Conservation (phyloP, 2,113 vertebrate species). For the Clupea harengus region DNA sequence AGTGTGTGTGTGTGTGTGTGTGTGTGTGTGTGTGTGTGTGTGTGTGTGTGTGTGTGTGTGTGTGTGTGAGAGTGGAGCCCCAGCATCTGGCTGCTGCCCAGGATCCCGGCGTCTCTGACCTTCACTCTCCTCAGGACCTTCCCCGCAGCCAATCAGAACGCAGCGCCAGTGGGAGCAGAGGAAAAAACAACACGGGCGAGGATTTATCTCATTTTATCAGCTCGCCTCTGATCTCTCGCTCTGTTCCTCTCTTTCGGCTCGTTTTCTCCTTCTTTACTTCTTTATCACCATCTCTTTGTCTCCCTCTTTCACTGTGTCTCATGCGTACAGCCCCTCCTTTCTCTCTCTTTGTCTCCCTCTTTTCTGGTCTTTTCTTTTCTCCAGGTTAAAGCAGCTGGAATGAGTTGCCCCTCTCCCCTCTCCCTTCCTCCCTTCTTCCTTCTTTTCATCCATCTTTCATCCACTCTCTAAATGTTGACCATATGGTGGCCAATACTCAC, state of each 20-base stretch:
- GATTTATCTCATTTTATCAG: neutral
- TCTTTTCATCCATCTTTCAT: neutral
- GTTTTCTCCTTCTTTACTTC: neutral
- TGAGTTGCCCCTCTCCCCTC: conserved; percentile 33
- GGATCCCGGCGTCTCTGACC: neutral
- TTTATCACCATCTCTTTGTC: neutral
- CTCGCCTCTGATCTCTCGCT: neutral
- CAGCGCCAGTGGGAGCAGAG: neutral
- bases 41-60: no score
- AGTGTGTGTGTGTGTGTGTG: no score
- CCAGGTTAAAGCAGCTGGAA: neutral
- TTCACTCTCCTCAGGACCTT: conserved; percentile 10
- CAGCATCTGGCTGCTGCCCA: neutral
- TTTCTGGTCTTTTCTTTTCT: conserved; percentile 40
- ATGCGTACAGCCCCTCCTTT: neutral
- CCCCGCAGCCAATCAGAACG: neutral
- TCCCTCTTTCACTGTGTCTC: neutral
- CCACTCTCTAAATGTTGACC: neutral
- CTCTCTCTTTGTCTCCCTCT: neutral
- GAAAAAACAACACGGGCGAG: neutral
- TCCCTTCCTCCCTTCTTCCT: conserved; percentile 22
- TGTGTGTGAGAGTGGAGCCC: neutral
- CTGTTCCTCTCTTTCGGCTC: neutral
- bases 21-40: no score
- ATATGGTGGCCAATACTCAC: neutral